Evolutionary conservation across 2,888 invertebrate genomes (phyloP).

Genomic region (Diogma glabrata): DNA sequence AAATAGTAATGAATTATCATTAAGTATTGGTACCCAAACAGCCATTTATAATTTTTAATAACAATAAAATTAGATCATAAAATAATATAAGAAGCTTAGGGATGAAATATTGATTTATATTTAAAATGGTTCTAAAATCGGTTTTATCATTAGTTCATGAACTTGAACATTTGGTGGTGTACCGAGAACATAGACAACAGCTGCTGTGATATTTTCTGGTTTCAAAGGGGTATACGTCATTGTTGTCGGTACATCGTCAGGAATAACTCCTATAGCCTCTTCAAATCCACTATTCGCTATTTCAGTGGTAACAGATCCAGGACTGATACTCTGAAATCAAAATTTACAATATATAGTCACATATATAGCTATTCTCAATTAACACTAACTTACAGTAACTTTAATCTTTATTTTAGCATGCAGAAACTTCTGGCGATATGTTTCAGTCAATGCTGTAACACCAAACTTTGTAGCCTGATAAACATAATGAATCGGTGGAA

Average conservation of each 20-base stretch:
- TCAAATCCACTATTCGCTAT: too few species aligned
- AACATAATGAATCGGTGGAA: constrained; percentile 19
- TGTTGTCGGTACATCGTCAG: neutral
- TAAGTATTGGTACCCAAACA: too few species aligned
- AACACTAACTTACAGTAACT: constrained; percentile 1
- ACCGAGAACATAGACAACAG: neutral
- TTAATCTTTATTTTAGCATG: constrained; percentile 2
- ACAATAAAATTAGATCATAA: too few species aligned
- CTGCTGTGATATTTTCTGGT: neutral
- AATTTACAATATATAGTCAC: neutral
- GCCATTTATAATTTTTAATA: too few species aligned
- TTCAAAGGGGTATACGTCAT: neutral
- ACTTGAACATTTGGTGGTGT: constrained; percentile 3
- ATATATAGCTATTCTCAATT: constrained; percentile 13
- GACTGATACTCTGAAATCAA: constrained; percentile 1
- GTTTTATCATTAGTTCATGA: constrained; percentile 4
- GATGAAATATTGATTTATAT: neutral
- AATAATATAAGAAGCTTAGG: too few species aligned
- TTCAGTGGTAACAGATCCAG: neutral
- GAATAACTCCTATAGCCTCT: neutral
- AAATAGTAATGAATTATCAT: too few species aligned
- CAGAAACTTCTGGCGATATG: constrained; percentile 29
- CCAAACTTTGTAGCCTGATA: constrained; percentile 28
- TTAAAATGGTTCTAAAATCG: constrained; percentile 2
- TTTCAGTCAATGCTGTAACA: constrained; percentile 29